Evolutionary conservation across 2,888 invertebrate genomes (phyloP), one percentile per base, ranked within the genome.

Genomic region (Endotricha flammealis): DNA sequence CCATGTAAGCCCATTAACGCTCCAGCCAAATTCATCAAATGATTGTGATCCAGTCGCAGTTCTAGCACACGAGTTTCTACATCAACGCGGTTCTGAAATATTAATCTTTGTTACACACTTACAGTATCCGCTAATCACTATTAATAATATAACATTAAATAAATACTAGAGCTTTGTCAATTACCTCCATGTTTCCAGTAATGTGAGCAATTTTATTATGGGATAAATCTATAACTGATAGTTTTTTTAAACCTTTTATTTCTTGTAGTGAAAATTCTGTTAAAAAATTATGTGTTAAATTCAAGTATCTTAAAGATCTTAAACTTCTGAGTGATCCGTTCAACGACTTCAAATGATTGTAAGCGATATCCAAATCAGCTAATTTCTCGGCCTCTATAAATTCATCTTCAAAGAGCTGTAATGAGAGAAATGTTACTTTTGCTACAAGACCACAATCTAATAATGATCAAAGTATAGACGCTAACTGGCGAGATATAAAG

Each of bases 261-360:
- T 95, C 93, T 65, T 92, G 91, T 58, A 95, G 88, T 0, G 94
- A 94, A 76, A 95, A 95, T 57, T 94, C 93, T 1, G 88, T 87
- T 38, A 95, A 86, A 23, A 88, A 85, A 64, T 95, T 95, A 63
- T 91, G 91, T 0, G 94, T 93, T 42, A 95, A 81, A 74, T 95
- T 95, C 27, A 93, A 87, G 46, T 88, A 90, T 45, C 89, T 88
- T 12, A 95, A 74, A 6, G 90, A 90, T 51, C 89, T 89, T 32
- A 95, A 77, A 25, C 91, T 91, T 51, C 90, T 83, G 25, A 95
- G 66, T 0, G 95, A 94, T 32, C 91, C 91, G 59, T 94, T 94
- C 36, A 95, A 69, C 1, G 91, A 88, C 33, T 88, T 90, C 1
- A 95, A 80, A 46, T 90, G 88, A 70, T 95, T 95, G 61, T 91